Percentiles rank a stretch among this genome's conserved stretches.
Evolutionary conservation across 2,888 invertebrate genomes (phyloP).

Genomic region (Temnothorax ravouxi): DNA sequence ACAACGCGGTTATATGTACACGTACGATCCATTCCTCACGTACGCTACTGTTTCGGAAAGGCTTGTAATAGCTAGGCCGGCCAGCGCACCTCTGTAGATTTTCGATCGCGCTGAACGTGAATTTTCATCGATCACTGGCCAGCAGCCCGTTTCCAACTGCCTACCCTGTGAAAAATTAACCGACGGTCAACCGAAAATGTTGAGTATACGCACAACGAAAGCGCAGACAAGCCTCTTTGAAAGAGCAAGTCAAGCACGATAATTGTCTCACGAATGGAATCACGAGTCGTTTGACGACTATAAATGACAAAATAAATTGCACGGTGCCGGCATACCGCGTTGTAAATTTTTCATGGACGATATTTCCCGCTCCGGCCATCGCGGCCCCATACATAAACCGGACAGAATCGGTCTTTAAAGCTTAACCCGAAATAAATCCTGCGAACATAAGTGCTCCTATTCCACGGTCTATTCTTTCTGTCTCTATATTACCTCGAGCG

Average conservation of each 20-base stretch:
- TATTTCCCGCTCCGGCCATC: conserved; percentile 54
- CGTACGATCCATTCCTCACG: conserved; percentile 72
- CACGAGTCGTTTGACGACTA: conserved; percentile 25
- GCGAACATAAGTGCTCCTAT: conserved; percentile 44
- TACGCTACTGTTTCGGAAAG: conserved; percentile 69
- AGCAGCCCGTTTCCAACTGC: conserved; percentile 16
- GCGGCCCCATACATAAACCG: conserved; percentile 48
- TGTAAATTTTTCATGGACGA: conserved; percentile 55
- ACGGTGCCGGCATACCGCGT: conserved; percentile 11
- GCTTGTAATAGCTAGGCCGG: conserved; percentile 69
- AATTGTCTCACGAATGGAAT: conserved; percentile 38
- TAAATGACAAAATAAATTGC: conserved; percentile 49
- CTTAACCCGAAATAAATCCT: conserved; percentile 54
- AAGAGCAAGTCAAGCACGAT: not conserved
- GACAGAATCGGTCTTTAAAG: conserved; percentile 56
- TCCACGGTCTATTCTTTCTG: conserved; percentile 40
- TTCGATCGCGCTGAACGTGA: conserved; percentile 49
- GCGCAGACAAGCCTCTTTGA: not conserved
- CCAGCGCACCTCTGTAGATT: conserved; percentile 42
- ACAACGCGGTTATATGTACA: conserved; percentile 40
- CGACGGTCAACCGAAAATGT: conserved; percentile 1
- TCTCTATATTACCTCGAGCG: conserved; percentile 12
- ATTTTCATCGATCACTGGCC: conserved; percentile 34
- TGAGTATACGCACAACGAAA: not conserved
- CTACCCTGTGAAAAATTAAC: conserved; percentile 41